Percentiles rank a stretch among this genome's conserved stretches.
These are phyloP conservation scores for Thymallus thymallus DNA, from an alignment of 2,113 vertebrate genomes.

Conservation along the genomic window DNA sequence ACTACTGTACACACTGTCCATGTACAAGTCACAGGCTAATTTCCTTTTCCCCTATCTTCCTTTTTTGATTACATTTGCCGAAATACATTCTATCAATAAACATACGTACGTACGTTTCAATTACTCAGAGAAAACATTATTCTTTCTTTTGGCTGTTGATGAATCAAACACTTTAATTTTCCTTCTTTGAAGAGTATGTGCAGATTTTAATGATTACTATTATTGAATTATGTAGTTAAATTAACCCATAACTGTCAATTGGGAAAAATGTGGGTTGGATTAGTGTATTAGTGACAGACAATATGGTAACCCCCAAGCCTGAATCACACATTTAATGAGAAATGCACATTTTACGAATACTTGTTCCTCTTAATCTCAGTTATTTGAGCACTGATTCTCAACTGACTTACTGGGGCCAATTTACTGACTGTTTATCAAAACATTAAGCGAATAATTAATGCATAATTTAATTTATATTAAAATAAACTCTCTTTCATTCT, in stretches of 20 bases:
- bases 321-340: too few species aligned
- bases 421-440: neutral
- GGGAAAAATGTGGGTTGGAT: too few species aligned
- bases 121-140: too few species aligned
- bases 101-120: neutral
- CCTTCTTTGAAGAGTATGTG: neutral
- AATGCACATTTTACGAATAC: too few species aligned
- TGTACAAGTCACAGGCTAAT: neutral
- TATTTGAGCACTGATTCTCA: neutral
- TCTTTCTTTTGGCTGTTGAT: too few species aligned
- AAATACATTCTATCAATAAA: neutral
- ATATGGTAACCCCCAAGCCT: too few species aligned
- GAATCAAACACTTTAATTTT: too few species aligned
- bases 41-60: neutral
- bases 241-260: too few species aligned
- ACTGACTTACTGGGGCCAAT: neutral
- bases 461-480: neutral
- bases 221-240: neutral
- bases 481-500: neutral
- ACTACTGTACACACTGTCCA: too few species aligned
- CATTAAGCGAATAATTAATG: neutral
- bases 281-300: too few species aligned
- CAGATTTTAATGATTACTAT: neutral
- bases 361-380: too few species aligned
- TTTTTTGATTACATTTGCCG: neutral